Conservation (phyloP, 2,113 vertebrate genomes). For the Emydura subglobosa region DNA sequence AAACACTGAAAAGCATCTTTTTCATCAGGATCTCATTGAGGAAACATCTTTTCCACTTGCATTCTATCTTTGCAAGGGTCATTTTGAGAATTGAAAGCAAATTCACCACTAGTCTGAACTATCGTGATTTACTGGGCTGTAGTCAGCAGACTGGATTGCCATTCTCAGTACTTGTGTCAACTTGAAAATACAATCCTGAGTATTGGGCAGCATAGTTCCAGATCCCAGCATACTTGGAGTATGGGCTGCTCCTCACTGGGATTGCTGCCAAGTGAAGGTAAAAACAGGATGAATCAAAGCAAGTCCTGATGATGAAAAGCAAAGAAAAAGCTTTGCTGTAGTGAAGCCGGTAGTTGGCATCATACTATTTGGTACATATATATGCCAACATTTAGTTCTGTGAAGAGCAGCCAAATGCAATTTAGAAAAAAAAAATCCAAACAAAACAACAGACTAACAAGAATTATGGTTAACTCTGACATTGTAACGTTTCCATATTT, state of each 20-base stretch:
- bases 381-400: background rate
- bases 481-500: background rate
- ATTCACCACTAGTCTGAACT: background rate
- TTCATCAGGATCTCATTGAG: background rate
- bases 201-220: accelerated
- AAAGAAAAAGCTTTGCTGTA: background rate
- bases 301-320: background rate
- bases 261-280: background rate
- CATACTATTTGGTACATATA: background rate
- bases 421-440: background rate
- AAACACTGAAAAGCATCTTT: background rate
- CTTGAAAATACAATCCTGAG: background rate
- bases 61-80: background rate
- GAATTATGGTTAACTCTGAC: background rate
- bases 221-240: background rate
- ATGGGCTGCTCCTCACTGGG: background rate
- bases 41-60: background rate
- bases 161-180: background rate
- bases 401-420: background rate
- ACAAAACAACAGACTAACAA: background rate
- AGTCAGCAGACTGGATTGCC: background rate
- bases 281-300: background rate
- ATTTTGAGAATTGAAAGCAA: background rate
- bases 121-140: background rate
- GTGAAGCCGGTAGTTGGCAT: background rate